phyloP scores from a whole-genome alignment of 1,140 invertebrate genomes.

The Hyphantria cunea region DNA sequence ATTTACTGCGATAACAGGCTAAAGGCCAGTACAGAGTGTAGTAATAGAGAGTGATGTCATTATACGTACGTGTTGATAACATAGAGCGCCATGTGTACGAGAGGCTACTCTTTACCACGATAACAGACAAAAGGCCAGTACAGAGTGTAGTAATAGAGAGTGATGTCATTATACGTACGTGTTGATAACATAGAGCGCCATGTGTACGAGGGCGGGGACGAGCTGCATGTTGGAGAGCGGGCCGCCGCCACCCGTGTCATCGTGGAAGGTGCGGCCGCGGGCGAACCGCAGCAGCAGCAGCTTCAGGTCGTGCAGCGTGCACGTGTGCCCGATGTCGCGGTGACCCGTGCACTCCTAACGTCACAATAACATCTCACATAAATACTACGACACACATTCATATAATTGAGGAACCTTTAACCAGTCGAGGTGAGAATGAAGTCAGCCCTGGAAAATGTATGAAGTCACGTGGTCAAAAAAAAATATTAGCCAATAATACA shows the following conservation, averaged over 20 bases:
- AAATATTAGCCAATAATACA: no score
- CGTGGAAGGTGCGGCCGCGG: conserved; percentile 97
- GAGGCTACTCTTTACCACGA: no score
- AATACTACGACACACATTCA: no score
- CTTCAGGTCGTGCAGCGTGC: conserved; percentile 97
- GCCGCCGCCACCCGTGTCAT: conserved; percentile 97
- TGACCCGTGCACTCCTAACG: conserved; percentile 90
- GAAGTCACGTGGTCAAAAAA: no score
- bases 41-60: no score
- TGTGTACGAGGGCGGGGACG: conserved; percentile 96
- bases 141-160: no score
- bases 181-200: conserved; percentile 97
- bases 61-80: conserved; percentile 94
- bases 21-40: no score
- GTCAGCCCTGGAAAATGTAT: no score
- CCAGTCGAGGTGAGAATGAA: no score
- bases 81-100: conserved; percentile 97
- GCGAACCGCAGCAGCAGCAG: conserved; percentile 94
- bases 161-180: conserved; percentile 84
- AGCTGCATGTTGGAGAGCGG: conserved; percentile 98
- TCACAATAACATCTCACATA: not conserved
- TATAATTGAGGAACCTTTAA: no score
- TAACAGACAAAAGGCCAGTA: no score
- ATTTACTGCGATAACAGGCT: no score
- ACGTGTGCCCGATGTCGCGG: conserved; percentile 93